These are phyloP conservation scores for Notospermus geniculatus DNA, from an alignment of 1,140 invertebrate species.

Conservation along the genomic window DNA sequence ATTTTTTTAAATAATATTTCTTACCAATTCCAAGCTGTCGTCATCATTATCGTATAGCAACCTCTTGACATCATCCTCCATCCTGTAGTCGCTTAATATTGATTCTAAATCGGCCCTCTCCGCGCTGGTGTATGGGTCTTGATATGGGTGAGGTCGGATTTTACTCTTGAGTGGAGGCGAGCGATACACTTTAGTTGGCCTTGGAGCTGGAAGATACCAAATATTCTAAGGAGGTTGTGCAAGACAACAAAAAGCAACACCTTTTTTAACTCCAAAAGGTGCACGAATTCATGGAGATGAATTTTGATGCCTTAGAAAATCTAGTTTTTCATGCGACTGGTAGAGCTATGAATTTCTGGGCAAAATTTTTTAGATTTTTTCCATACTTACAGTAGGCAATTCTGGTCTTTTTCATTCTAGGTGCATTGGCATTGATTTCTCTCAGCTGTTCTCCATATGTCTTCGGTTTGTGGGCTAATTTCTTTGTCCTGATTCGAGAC, in stretches of 20 bases:
- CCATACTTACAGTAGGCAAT: neutral
- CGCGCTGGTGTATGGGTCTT: conserved; percentile 37
- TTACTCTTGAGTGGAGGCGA: neutral
- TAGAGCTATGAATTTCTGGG: too few relatives aligned
- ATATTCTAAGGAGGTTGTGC: too few relatives aligned
- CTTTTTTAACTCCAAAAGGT: too few relatives aligned
- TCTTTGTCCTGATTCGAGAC: conserved; percentile 11
- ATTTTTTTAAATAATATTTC: too few relatives aligned
- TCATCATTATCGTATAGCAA: conserved; percentile 43
- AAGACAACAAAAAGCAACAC: too few relatives aligned
- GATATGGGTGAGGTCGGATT: conserved; percentile 38
- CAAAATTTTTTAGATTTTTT: neutral
- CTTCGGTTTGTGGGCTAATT: conserved; percentile 40
- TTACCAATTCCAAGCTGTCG: conserved; percentile 21
- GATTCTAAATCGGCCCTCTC: conserved; percentile 31
- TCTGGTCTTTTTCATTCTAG: neutral
- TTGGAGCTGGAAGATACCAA: neutral
- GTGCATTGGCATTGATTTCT: conserved; percentile 35
- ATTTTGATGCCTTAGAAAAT: too few relatives aligned
- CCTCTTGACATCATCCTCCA: conserved; percentile 44
- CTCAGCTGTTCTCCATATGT: conserved; percentile 45
- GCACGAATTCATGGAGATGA: too few relatives aligned
- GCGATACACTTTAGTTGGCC: neutral
- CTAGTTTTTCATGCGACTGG: too few relatives aligned
- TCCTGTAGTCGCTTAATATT: conserved; percentile 45